Percentiles rank a stretch among this genome's conserved stretches.
Conservation (phyloP, 2,888 invertebrate genomes). For the Lacanobia oleracea region DNA sequence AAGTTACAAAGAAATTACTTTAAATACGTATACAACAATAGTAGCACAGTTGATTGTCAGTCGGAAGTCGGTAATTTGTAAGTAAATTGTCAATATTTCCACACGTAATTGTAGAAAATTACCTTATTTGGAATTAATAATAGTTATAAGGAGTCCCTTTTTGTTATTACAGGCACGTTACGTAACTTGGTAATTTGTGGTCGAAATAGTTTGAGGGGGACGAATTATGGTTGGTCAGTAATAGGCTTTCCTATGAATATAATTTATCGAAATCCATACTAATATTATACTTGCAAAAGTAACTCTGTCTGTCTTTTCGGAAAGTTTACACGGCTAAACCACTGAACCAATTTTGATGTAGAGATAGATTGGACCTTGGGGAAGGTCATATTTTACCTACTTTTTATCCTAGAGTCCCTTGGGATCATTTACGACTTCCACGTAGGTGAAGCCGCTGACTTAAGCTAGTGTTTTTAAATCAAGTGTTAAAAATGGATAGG, state of each 20-base stretch:
- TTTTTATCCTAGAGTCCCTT: too few species aligned
- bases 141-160: constrained; percentile 38
- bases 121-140: constrained; percentile 65
- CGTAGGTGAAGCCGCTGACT: too few species aligned
- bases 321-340: too few species aligned
- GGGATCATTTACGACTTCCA: too few species aligned
- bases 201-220: constrained; percentile 27
- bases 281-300: background rate
- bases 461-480: too few species aligned
- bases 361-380: too few species aligned
- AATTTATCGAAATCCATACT: too few species aligned
- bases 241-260: background rate
- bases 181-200: constrained; percentile 35
- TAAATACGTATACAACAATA: constrained; percentile 24
- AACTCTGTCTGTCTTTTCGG: background rate
- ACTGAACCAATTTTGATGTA: too few species aligned
- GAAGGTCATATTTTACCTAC: too few species aligned
- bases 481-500: too few species aligned
- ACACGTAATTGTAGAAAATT: constrained; percentile 68
- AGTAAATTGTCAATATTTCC: constrained; percentile 69
- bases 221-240: background rate
- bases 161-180: constrained; percentile 29
- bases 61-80: constrained; percentile 68
- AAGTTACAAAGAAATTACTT: constrained; percentile 36
- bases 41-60: constrained; percentile 21